Base-by-base conservation (phyloP, 2,797 vertebrate species). In the Sorex maritimensis region DNA sequence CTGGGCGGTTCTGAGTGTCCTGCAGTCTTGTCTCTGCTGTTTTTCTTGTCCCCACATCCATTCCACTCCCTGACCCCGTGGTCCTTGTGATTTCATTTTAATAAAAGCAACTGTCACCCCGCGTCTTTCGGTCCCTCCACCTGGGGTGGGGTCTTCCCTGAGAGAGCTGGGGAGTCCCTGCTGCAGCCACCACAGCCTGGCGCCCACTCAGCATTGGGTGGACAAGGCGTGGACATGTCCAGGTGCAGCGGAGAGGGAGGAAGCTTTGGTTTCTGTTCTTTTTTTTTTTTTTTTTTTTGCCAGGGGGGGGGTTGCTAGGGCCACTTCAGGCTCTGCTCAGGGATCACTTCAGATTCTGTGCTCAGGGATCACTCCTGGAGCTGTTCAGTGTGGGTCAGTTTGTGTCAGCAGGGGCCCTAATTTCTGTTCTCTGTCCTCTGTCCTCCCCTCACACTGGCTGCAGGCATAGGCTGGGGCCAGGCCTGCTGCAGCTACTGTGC, bases 21-120 rank as follows among this genome's bases (percentile, higher is more conserved):
- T 90, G 24, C 46, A 41, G 58, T 24, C 86, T 85, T 63, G 24
- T n/a, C 88, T 69, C 52, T 30, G 73, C 65, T 58, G 14, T 49
- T n/a, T 78, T 28, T 92, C 58, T 61, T 81, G 49, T 34, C 58
- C 52, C 69, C 75, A 78, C 38, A 19, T 30, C 75, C 81, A 26
- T 52, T 65, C 24, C 49, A 34, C 71, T 81, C 89, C 89, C 94
- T 87, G 38, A 84, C 44, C 67, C 74, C 68, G 24, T 81, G 58
- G 28, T 28, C 81, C 44, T 83, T 82, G 82, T 58, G 65, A 84
- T 77, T 78, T 80, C 41, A 77, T 67, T 24, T 88, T 69, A 97
- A 94, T 97, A 97, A 96, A 96, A 92, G 77, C 88, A 94, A 72
- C 73, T 74, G 2, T 92, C 73, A 9, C 21, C 68, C 34, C 72